These are phyloP conservation scores for Didymodactylos carnosus DNA, from an alignment of 2,888 invertebrate species.

Conservation along the genomic window DNA sequence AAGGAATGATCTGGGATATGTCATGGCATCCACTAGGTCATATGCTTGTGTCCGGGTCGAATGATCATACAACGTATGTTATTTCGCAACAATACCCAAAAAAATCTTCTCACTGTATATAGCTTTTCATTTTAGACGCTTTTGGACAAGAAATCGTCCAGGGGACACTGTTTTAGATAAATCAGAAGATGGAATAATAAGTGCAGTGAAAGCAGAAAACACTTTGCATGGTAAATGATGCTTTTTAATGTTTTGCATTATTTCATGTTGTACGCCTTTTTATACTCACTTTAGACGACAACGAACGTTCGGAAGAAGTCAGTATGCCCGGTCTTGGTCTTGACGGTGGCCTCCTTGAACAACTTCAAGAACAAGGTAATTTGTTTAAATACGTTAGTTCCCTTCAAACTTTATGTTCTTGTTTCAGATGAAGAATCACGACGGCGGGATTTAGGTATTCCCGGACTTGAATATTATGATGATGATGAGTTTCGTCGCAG, in stretches of 20 bases:
- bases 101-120: background rate
- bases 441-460: background rate
- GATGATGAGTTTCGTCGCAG: background rate
- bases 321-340: slow-evolving; percentile 89
- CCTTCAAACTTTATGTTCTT: background rate
- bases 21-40: slow-evolving; percentile 99
- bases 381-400: background rate
- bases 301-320: slow-evolving; percentile 48
- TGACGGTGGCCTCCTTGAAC: slow-evolving; percentile 62
- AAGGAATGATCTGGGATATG: slow-evolving; percentile 93
- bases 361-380: slow-evolving; percentile 22
- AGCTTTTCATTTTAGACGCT: slow-evolving; percentile 44
- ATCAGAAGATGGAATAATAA: slow-evolving; percentile 32
- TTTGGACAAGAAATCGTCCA: slow-evolving; percentile 95
- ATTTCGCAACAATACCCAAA: background rate
- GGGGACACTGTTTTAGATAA: slow-evolving; percentile 91
- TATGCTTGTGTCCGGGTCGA: slow-evolving; percentile 94
- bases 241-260: no score
- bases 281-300: slow-evolving; percentile 25
- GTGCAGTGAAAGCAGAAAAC: slow-evolving; percentile 3
- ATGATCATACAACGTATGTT: slow-evolving; percentile 64
- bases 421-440: background rate
- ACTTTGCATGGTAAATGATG: no score
- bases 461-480: background rate
- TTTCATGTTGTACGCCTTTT: background rate